Evolutionary conservation across 2,797 vertebrate genomes (phyloP), one percentile per base, ranked within the genome.

Genomic region (Halcyon leucocephala): DNA sequence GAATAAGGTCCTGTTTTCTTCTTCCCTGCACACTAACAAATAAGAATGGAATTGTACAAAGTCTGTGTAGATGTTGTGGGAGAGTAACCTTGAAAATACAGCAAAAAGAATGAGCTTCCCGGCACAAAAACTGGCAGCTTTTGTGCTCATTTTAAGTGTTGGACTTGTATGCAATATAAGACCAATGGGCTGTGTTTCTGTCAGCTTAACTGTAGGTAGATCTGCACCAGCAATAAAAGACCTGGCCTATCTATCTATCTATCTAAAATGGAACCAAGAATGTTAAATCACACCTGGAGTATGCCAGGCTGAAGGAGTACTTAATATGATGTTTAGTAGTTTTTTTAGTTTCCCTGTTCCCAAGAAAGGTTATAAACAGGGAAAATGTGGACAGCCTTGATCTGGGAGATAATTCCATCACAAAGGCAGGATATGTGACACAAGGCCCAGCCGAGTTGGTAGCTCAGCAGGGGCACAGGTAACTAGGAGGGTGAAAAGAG

Each of bases 381-480:
- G 19, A 65, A 49, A 44, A 52, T 3, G 3, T 1, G 2, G 10
- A 39, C 3, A 14, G 13, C 44, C 13, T 48, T 80, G 66, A 55
- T 84, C 14, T 66, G 49, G 57, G n/a, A 87, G 71, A 89, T 81
- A n/a, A 69, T 46, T 85, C 58, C 39, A 8, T 74, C 49, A 77
- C 52, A 93, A 69, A 89, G 31, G 57, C 48, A 85, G 71, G 67
- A n/a, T 91, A 35, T 49, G 44, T 80, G 57, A 89, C 52, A 28
- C 28, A 73, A 60, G 62, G 55, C 46, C 62, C 8, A 10, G n/a
- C 44, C 1, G 1, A 78, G 57, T 5, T 0, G 0, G 22, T 5
- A 15, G 37, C 76, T 83, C 65, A 57, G 57, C 65, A 51, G 76
- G 74, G 39, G 29, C n/a, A 51, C 69, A 55, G 61, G 54, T 83